Evolutionary conservation across 2,797 vertebrate species (phyloP).

Genomic region (Arrhamphus sclerolepis): DNA sequence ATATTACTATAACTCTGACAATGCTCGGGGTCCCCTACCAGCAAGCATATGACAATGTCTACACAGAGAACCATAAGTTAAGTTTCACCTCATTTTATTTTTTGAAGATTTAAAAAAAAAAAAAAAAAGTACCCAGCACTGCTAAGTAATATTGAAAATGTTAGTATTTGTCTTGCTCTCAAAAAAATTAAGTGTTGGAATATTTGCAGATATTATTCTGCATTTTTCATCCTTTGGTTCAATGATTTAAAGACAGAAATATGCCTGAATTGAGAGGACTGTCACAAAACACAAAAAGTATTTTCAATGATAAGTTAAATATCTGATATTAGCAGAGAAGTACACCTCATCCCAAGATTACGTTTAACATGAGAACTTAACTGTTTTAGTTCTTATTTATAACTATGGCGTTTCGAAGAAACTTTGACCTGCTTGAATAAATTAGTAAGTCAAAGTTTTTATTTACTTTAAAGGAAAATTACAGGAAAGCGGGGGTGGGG

Average conservation of each 20-base stretch:
- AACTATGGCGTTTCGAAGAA: background rate
- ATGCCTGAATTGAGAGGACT: background rate
- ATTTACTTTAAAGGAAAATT: background rate
- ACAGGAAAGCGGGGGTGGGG: no score
- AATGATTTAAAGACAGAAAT: constrained; percentile 9
- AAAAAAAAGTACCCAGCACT: no score
- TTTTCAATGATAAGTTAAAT: constrained; percentile 22
- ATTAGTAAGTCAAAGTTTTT: no score
- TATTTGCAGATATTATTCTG: background rate
- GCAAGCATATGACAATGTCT: no score
- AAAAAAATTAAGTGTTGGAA: background rate
- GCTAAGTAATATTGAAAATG: no score
- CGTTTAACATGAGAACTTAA: background rate
- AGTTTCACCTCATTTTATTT: no score
- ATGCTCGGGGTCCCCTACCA: no score
- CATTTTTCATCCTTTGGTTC: constrained; percentile 1
- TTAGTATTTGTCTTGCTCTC: no score
- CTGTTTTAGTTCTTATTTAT: background rate
- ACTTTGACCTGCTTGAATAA: no score
- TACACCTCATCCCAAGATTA: background rate
- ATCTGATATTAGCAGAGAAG: constrained; percentile 22
- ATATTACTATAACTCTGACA: no score
- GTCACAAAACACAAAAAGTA: background rate
- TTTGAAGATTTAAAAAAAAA: no score
- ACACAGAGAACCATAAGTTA: no score